Conservation (phyloP, 2,113 vertebrate species). For the Dipodomys ordii region DNA sequence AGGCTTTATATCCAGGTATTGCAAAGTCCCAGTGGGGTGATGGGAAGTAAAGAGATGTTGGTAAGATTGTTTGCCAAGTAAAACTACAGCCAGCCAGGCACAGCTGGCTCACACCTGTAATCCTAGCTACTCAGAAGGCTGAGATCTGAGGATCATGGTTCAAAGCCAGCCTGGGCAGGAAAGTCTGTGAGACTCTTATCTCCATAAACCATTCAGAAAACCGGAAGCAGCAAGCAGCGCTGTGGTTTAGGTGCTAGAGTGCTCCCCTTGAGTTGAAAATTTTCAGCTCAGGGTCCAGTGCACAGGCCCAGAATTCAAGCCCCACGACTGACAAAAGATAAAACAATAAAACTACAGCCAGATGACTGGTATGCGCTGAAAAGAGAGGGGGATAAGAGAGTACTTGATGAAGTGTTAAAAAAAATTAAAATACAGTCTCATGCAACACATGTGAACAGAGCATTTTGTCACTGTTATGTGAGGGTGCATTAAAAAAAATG, state of each 20-base stretch:
- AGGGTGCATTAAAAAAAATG: not conserved
- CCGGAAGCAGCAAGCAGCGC: too few relatives aligned
- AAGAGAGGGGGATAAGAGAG: conserved; percentile 22
- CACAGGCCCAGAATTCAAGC: too few relatives aligned
- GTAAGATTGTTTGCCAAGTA: conserved; percentile 23
- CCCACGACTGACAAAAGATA: too few relatives aligned
- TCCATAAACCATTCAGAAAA: too few relatives aligned
- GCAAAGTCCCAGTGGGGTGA: not conserved
- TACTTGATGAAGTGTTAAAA: not conserved
- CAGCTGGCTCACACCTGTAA: too few relatives aligned
- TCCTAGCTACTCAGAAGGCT: too few relatives aligned
- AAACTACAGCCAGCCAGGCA: not conserved
- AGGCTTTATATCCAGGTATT: not conserved
- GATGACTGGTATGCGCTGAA: conserved; percentile 27
- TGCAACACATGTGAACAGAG: not conserved
- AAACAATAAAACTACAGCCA: not conserved
- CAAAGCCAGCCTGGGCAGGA: too few relatives aligned
- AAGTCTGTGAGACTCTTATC: too few relatives aligned
- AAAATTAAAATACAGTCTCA: conserved; percentile 9
- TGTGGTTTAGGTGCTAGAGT: too few relatives aligned
- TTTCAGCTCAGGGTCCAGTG: too few relatives aligned
- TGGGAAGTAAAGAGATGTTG: conserved; percentile 21
- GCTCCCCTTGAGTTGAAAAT: too few relatives aligned
- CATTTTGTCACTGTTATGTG: not conserved
- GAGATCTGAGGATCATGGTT: too few relatives aligned